phyloP scores from a whole-genome alignment of 2,113 vertebrate species.

The Pandion haliaetus region DNA sequence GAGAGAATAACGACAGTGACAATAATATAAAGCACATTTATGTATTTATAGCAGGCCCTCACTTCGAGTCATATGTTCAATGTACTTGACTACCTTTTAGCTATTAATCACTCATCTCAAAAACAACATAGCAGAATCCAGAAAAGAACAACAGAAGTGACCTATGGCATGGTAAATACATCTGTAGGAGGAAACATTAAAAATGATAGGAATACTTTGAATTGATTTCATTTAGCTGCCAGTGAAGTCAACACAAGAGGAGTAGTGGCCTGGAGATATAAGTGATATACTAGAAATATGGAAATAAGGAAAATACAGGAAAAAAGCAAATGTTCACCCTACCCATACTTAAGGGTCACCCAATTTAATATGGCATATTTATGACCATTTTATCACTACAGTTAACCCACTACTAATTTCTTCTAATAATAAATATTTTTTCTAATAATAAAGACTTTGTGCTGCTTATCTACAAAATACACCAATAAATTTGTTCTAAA shows the following conservation, averaged over 20 bases:
- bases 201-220: not conserved
- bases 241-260: not conserved
- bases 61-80: not conserved
- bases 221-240: not conserved
- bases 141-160: not conserved
- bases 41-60: not conserved
- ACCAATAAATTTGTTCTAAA: not conserved
- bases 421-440: not conserved
- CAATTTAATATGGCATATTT: not conserved
- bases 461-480: not conserved
- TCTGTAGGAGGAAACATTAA: not conserved
- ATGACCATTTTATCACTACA: not conserved
- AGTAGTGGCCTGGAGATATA: not conserved
- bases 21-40: not conserved
- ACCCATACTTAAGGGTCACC: not conserved
- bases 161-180: not conserved
- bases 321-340: not conserved
- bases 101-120: not conserved
- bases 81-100: not conserved
- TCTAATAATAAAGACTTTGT: not conserved
- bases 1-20: not conserved
- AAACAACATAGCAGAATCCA: not conserved
- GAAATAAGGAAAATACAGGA: not conserved
- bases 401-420: not conserved
- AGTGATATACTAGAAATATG: not conserved